Evolutionary conservation across 35 echinoderm and acorn worm species (phyloP).

Genomic region (Eucidaris tribuloides): DNA sequence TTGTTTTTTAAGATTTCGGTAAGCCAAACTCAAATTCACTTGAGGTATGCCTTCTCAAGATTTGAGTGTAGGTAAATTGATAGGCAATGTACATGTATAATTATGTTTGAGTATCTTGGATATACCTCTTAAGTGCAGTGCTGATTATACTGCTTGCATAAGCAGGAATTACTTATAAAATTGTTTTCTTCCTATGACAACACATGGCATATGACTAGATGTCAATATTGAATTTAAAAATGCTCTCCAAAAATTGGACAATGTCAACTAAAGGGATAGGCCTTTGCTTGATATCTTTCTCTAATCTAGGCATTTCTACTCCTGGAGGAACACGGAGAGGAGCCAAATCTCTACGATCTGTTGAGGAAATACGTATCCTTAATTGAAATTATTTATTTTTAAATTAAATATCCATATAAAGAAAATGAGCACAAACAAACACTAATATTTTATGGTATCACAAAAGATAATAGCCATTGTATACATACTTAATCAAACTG

Average conservation of each 20-base stretch:
- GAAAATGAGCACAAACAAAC: neutral
- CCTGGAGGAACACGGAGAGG: constrained; percentile 33
- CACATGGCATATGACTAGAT: too few species aligned
- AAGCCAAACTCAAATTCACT: too few species aligned
- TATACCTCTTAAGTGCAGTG: neutral
- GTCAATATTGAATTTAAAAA: neutral
- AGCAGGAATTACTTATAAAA: neutral
- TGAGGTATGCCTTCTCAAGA: too few species aligned
- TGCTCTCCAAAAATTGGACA: neutral
- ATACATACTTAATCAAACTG: too few species aligned
- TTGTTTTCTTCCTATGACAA: neutral
- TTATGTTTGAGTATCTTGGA: neutral
- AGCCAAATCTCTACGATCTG: constrained; percentile 31
- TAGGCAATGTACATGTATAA: too few species aligned
- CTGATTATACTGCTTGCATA: neutral
- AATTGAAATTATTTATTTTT: neutral
- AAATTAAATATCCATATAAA: neutral
- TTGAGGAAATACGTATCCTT: constrained; percentile 78
- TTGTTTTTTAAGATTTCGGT: too few species aligned
- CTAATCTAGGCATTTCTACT: constrained; percentile 21
- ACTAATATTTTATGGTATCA: neutral
- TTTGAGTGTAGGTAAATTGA: too few species aligned
- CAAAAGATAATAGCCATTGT: neutral
- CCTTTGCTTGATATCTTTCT: neutral
- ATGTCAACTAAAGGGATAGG: too few species aligned